These are phyloP conservation scores for Mylabris sibirica DNA, from an alignment of 2,888 invertebrate genomes.

Conservation along the genomic window DNA sequence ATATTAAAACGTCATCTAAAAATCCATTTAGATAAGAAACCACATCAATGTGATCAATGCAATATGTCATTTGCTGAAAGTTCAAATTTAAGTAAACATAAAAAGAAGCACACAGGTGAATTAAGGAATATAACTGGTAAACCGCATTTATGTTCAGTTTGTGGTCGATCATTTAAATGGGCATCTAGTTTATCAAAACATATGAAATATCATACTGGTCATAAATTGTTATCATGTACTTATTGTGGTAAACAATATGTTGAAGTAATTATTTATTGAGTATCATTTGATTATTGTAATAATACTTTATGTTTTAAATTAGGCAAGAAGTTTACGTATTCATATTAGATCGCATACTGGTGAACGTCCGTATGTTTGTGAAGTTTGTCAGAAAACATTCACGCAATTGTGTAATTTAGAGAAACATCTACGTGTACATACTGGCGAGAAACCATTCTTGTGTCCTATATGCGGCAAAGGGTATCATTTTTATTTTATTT, in stretches of 20 bases:
- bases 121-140: conserved; percentile 60
- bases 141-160: conserved; percentile 61
- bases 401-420: conserved; percentile 61
- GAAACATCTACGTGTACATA: conserved; percentile 61
- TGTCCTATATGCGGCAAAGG: conserved; percentile 61
- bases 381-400: conserved; percentile 59
- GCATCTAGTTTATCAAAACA: conserved; percentile 64
- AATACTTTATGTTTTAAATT: conserved; percentile 14
- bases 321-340: conserved; percentile 60
- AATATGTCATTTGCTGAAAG: conserved; percentile 64
- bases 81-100: conserved; percentile 63
- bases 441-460: conserved; percentile 60
- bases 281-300: conserved; percentile 14
- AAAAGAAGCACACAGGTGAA: conserved; percentile 63
- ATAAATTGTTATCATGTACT: conserved; percentile 61
- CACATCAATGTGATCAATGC: conserved; percentile 62
- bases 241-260: conserved; percentile 63
- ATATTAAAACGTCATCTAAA: conserved; percentile 62
- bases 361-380: conserved; percentile 59
- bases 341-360: conserved; percentile 61
- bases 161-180: conserved; percentile 64
- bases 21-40: conserved; percentile 62
- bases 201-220: conserved; percentile 64
- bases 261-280: conserved; percentile 51
- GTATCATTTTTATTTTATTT: conserved; percentile 39